Base-by-base conservation (phyloP, 2,113 vertebrate species). In the Cathartes aura region DNA sequence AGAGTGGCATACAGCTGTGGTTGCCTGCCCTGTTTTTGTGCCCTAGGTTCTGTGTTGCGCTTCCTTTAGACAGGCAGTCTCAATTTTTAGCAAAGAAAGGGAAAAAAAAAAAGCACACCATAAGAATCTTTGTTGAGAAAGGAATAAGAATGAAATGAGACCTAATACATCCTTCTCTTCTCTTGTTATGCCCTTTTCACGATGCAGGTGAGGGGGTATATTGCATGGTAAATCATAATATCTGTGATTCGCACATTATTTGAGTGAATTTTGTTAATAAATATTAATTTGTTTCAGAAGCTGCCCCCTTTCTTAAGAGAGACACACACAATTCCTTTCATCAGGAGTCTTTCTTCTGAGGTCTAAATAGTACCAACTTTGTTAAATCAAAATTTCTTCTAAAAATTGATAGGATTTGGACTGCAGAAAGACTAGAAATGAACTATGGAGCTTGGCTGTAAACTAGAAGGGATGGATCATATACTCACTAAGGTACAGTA, bases 1-100 rank as follows among this genome's bases (percentile, higher is more conserved):
- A 71, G 27, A 43, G 13, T 36, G 22, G 5, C 36, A 30, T 5
- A 42, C 4, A 70, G 11, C 64, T 0, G 0, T 40, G 36, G 6
- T 32, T 71, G 12, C 5, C 36, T 90, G 8, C 11, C 19, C 11
- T 70, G 23, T 22, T 79, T 63, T 59, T 53, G 36, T 11, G 14
- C 18, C 27, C 11, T 15, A 19, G 8, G 5, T 64, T 75, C 32
- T 38, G 16, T 81, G 24, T 40, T 75, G 19, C 11, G 16, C 17
- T 43, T 72, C 27, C 5, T 67, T 82, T 47, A 68, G 40, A 75
- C 10, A 68, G 6, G 12, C 5, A 38, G 29, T 58, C 9, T 47
- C 11, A 58, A n/a, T 40, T 72, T 76, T 63, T 74, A 53, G 9
- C 9, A 59, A 82, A 50, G 15, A 79, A 82, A 79, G 26, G 5